Evolutionary conservation across 2,797 vertebrate genomes (phyloP).

Genomic region (Bryconaethiops microstoma): DNA sequence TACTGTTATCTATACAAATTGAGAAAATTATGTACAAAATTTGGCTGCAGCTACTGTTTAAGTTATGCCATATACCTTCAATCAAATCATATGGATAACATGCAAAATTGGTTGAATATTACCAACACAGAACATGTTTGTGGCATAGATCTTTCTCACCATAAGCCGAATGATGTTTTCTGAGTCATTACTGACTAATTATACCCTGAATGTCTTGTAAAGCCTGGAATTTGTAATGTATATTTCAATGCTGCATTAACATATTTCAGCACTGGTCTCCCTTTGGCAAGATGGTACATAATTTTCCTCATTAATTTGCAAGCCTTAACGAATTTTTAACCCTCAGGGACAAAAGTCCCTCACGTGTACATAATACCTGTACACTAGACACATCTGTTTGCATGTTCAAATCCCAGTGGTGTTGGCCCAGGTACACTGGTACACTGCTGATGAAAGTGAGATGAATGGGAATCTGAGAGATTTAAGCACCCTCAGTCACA

Average conservation of each 20-base stretch:
- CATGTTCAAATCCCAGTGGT: slow-evolving; percentile 78
- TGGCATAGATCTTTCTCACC: neutral
- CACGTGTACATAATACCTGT: slow-evolving; percentile 71
- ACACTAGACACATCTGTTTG: slow-evolving; percentile 78
- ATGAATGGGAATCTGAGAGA: slow-evolving; percentile 79
- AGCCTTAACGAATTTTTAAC: slow-evolving; percentile 30
- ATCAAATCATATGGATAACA: too few relatives aligned
- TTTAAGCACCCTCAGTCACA: slow-evolving; percentile 76
- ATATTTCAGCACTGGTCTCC: slow-evolving; percentile 7
- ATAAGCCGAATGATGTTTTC: neutral
- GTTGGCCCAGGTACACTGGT: slow-evolving; percentile 73
- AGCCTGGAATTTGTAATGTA: neutral
- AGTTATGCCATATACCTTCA: too few relatives aligned
- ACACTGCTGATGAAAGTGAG: slow-evolving; percentile 68
- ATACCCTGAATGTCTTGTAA: neutral
- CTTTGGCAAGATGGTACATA: slow-evolving; percentile 4
- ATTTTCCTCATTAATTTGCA: slow-evolving; percentile 36
- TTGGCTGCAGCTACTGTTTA: too few relatives aligned
- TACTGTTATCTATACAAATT: too few relatives aligned
- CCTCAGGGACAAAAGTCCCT: slow-evolving; percentile 40
- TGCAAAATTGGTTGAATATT: too few relatives aligned
- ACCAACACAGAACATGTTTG: neutral
- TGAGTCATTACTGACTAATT: neutral
- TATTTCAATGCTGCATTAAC: slow-evolving; percentile 7
- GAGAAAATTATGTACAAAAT: too few relatives aligned